Percentiles rank a stretch among this genome's conserved stretches.
phyloP scores from a whole-genome alignment of 2,113 vertebrate genomes.

The Caloenas nicobarica region DNA sequence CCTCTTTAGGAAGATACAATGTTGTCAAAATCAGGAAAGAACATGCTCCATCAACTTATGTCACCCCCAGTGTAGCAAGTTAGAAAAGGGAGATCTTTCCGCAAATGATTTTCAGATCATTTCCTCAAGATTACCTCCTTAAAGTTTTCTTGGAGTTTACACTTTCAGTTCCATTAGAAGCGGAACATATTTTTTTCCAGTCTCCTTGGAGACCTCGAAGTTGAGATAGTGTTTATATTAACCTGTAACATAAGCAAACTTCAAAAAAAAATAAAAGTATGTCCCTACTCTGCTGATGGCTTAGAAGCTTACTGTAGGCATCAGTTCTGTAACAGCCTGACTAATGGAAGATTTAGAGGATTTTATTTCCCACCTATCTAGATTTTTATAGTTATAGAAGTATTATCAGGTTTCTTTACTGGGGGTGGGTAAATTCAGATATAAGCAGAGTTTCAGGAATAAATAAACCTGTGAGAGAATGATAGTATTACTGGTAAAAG shows the following conservation, averaged over 20 bases:
- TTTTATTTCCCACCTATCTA: neutral
- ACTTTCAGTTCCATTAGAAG: neutral
- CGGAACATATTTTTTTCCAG: neutral
- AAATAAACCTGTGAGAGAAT: neutral
- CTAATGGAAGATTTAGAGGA: neutral
- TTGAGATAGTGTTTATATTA: neutral
- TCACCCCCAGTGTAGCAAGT: neutral
- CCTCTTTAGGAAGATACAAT: neutral
- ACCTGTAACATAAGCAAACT: neutral
- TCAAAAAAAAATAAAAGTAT: neutral
- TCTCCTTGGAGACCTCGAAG: neutral
- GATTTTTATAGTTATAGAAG: neutral
- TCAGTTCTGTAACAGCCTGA: neutral
- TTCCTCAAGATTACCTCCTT: neutral
- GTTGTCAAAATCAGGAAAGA: constrained; percentile 26
- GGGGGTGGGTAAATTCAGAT: neutral
- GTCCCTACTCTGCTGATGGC: neutral
- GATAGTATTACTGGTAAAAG: neutral
- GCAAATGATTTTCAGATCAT: constrained; percentile 34
- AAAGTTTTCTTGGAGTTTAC: neutral
- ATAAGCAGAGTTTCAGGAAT: neutral
- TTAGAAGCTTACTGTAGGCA: neutral
- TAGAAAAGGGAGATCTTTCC: constrained; percentile 19
- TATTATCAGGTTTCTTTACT: neutral
- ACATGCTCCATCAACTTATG: neutral